Evolutionary conservation across 1,140 invertebrate genomes (phyloP).

Genomic region (Phthorimaea operculella): DNA sequence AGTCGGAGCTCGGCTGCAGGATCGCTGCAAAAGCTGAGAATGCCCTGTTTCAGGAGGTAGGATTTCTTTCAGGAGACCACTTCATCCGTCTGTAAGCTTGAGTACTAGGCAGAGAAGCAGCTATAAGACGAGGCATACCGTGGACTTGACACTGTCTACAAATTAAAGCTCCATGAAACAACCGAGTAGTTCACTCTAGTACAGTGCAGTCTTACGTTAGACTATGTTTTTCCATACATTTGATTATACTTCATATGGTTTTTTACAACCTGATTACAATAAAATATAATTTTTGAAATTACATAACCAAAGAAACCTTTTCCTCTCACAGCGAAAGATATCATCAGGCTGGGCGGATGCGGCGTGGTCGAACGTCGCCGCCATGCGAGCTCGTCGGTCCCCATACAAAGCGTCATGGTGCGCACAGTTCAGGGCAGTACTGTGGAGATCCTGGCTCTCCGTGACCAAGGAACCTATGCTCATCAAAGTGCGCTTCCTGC

Average conservation of each 20-base stretch:
- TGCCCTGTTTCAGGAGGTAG: conserved; percentile 50
- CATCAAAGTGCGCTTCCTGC: conserved; percentile 87
- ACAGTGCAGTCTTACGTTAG: too few relatives aligned
- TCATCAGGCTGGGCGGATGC: conserved; percentile 47
- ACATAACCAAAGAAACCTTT: too few relatives aligned
- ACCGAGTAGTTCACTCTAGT: too few relatives aligned
- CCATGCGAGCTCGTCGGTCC: conserved; percentile 45
- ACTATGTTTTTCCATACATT: too few relatives aligned
- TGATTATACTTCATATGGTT: too few relatives aligned
- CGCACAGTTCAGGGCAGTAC: conserved; percentile 86
- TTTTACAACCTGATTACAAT: too few relatives aligned
- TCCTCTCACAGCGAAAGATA: conserved; percentile 45
- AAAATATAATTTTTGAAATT: too few relatives aligned
- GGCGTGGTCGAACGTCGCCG: conserved; percentile 38
- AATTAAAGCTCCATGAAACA: too few relatives aligned
- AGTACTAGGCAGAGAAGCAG: too few relatives aligned
- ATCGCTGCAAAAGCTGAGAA: conserved; percentile 68
- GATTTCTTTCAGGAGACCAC: background rate
- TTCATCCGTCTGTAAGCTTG: too few relatives aligned
- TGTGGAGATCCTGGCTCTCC: conserved; percentile 91
- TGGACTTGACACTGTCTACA: too few relatives aligned
- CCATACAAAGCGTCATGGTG: conserved; percentile 89
- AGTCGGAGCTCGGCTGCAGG: conserved; percentile 70
- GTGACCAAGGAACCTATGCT: conserved; percentile 90
- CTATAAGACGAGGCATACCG: too few relatives aligned